Evolutionary conservation across 2,113 vertebrate species (phyloP), one percentile per base, ranked within the genome.

Genomic region (Crotalus viridis): DNA sequence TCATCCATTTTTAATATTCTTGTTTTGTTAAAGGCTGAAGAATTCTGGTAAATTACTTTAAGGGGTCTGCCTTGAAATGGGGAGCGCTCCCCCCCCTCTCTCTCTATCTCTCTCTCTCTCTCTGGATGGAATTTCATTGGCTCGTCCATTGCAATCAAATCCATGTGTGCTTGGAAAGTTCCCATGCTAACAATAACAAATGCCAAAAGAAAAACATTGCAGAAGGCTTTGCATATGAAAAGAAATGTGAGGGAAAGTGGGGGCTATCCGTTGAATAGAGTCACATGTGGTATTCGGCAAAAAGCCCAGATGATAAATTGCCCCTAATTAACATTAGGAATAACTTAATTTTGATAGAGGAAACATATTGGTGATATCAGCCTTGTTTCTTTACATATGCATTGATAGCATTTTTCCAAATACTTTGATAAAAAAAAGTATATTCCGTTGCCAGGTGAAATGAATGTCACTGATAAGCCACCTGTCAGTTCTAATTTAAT

Each of bases 41-140:
- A 48, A 59, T 91, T 69, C 93, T 93, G 22, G 89, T 89, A 48
- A 91, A 39, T 94, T 95, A 89, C 39, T 93, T 51, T 57, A 55
- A 89, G 59, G 90, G 87, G 90, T 52, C 95, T 88, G 28, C 86
- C 91, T 89, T 56, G 61, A 92, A 93, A 90, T 91, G 33, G 43
- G 0, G 0, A 5, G 54, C 28, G 28, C 86, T 48, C 7, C 43
- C 0, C 43, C 0, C 43, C 0, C 43, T 43, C 28, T 46, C 86
- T 48, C 46, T 48, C 46, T 48, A 6, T 48, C 46, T 48, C 48
- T 48, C 48, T 8, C 48, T 48, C 48, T 48, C 6, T 48, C 6
- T 48, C 48, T 48, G 48, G 48, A 48, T 94, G 54, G 93, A 64
- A 91, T 94, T 93, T 59, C 69, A 91, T 85, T 0, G 0, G 43